phyloP scores from a whole-genome alignment of 2,888 invertebrate genomes.

The Patella caerulea region DNA sequence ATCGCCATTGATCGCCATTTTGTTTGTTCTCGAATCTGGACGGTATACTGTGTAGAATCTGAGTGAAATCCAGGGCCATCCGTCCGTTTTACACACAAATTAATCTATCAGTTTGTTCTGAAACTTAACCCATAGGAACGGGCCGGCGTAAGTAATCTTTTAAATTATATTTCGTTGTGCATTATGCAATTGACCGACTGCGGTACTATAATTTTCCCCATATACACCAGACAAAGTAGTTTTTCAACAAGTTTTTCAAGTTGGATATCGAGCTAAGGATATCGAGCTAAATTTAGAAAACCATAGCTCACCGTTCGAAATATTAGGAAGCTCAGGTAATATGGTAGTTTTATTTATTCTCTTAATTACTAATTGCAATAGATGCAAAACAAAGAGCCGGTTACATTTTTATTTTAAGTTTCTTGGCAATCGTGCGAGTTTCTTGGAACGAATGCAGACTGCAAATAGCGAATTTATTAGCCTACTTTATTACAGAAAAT shows the following conservation, averaged over 20 bases:
- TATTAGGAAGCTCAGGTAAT: too few species aligned
- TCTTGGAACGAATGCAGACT: too few species aligned
- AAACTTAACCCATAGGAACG: slow-evolving; percentile 65
- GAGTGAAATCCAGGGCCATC: slow-evolving; percentile 57
- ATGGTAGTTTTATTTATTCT: too few species aligned
- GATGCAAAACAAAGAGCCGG: too few species aligned
- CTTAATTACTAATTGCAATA: too few species aligned
- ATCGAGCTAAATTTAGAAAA: too few species aligned
- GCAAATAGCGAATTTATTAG: too few species aligned
- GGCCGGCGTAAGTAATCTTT: slow-evolving; percentile 64
- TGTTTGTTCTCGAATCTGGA: slow-evolving; percentile 46
- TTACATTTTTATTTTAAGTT: too few species aligned
- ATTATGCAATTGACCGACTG: slow-evolving; percentile 2
- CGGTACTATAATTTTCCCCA: neutral
- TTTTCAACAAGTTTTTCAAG: neutral
- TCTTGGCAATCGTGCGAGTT: too few species aligned
- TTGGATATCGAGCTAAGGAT: too few species aligned
- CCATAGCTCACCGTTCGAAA: too few species aligned
- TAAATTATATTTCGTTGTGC: slow-evolving; percentile 10
- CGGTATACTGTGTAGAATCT: slow-evolving; percentile 49
- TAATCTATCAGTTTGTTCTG: slow-evolving; percentile 56
- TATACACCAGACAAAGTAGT: neutral
- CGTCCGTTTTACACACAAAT: slow-evolving; percentile 45
- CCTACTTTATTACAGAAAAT: too few species aligned
- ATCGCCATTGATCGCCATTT: slow-evolving; percentile 65